These are phyloP conservation scores for Halcyon malimbica DNA, from an alignment of 2,113 vertebrate species.

Conservation along the genomic window DNA sequence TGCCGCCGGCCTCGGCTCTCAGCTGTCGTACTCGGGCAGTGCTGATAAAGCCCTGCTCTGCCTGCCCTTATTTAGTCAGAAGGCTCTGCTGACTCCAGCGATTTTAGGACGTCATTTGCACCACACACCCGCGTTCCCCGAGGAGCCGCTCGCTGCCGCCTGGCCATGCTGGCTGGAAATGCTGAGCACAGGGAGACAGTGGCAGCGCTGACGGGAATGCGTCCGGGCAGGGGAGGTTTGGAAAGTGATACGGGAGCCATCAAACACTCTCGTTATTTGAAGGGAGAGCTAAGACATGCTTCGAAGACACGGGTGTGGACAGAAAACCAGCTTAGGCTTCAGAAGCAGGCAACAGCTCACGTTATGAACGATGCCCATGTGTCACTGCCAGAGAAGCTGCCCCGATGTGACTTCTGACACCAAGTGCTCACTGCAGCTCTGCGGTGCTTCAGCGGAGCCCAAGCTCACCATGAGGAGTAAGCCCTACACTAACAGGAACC, in stretches of 20 bases:
- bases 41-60: constrained; percentile 81
- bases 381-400: rapidly evolving
- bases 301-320: rapidly evolving
- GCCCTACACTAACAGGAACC: neutral
- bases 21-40: constrained; percentile 80
- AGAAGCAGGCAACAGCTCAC: neutral
- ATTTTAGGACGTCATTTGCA: constrained; percentile 84
- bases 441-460: neutral
- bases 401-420: neutral
- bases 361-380: rapidly evolving
- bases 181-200: constrained; percentile 51
- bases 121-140: constrained; percentile 62
- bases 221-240: neutral
- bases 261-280: neutral
- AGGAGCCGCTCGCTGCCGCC: constrained; percentile 55
- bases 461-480: neutral
- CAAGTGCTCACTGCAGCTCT: neutral
- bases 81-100: constrained; percentile 79
- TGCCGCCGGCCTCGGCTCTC: constrained; percentile 46
- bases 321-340: neutral
- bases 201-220: neutral
- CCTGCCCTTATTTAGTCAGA: constrained; percentile 91
- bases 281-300: neutral
- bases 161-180: constrained; percentile 41
- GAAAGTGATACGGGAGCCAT: neutral